Conservation (phyloP, 2,888 invertebrate genomes). For the Nomada ferruginata region DNA sequence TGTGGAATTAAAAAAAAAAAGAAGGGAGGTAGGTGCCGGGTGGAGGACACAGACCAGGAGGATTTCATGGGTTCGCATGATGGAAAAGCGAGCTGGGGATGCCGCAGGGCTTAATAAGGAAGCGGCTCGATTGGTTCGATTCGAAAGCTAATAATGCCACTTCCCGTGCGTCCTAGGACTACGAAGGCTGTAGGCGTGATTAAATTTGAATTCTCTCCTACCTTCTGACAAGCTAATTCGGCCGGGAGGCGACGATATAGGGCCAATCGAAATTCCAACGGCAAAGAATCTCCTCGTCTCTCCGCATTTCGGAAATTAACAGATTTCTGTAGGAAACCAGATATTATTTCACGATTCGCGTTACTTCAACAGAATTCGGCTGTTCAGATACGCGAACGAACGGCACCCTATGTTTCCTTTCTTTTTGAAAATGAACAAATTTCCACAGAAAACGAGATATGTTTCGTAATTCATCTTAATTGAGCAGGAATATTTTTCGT, state of each 20-base stretch:
- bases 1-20: slow-evolving; percentile 33
- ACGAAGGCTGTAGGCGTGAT: slow-evolving; percentile 64
- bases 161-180: slow-evolving; percentile 69
- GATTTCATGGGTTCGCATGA: slow-evolving; percentile 55
- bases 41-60: slow-evolving; percentile 4
- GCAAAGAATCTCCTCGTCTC: slow-evolving; percentile 22
- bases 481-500: too few species aligned
- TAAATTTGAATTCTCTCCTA: slow-evolving; percentile 74
- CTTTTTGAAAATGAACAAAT: neutral
- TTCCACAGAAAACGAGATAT: neutral
- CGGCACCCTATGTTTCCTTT: too few species aligned
- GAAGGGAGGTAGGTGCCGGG: neutral
- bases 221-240: slow-evolving; percentile 65
- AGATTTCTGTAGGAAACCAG: neutral
- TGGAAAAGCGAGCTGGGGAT: slow-evolving; percentile 50
- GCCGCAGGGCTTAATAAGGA: slow-evolving; percentile 75
- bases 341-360: neutral
- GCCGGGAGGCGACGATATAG: slow-evolving; percentile 57
- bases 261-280: slow-evolving; percentile 73
- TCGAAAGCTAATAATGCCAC: slow-evolving; percentile 80
- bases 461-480: too few species aligned
- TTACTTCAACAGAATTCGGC: too few species aligned
- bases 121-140: slow-evolving; percentile 79
- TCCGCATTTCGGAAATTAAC: slow-evolving; percentile 28
- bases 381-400: too few species aligned